Base-by-base conservation (phyloP, 2,797 vertebrate genomes). In the Kryptopterus vitreolus region DNA sequence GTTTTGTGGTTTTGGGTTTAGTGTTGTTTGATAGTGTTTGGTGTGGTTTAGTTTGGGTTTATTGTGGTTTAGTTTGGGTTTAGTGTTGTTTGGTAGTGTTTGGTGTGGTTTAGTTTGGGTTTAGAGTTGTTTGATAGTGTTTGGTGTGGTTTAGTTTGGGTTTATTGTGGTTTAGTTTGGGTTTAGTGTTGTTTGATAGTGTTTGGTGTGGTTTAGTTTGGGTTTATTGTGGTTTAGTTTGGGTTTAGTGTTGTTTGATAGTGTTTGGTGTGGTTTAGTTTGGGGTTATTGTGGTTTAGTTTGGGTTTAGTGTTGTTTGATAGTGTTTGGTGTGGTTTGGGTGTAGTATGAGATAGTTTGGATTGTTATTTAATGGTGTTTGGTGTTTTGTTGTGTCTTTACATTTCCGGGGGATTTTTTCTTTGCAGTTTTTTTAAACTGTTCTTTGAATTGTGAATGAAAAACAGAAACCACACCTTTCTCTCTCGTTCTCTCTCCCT, bases 401-500 rank as follows among this genome's bases (percentile, higher is more conserved):
- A n/a, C 20, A 22, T 65, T 43, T n/a, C 4, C 15, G 20, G 10
- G 2, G 18, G n/a, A n/a, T n/a, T n/a, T n/a, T 33, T 63, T 20
- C 31, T 9, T 10, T 63, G 33, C 18, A 43, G 20, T n/a, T 48
- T 48, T 68, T 68, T 13, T 15, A 0, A 48, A 26, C 12, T 26
- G 26, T 24, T n/a, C n/a, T n/a, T n/a, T n/a, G 20, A 50, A 38
- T 35, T 71, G 70, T 35, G 12, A 9, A 7, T 9, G 2, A 72
- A 33, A 57, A 24, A 57, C 3, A 43, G 53, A 57, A 31, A 22
- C 22, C 43, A 33, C 31, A 2, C 20, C 63, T 61, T 2, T 52
- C 52, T 43, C 24, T 66, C 18, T 33, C 59, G 13, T 61, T 52
- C 33, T 77, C 11, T 73, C 57, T 77, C 78, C 68, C 43, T 65